A percentile compares a stretch with the other conserved stretches of the same genome.
phyloP scores from a whole-genome alignment of 2,797 vertebrate species.

The Percopsis omiscomaycus region DNA sequence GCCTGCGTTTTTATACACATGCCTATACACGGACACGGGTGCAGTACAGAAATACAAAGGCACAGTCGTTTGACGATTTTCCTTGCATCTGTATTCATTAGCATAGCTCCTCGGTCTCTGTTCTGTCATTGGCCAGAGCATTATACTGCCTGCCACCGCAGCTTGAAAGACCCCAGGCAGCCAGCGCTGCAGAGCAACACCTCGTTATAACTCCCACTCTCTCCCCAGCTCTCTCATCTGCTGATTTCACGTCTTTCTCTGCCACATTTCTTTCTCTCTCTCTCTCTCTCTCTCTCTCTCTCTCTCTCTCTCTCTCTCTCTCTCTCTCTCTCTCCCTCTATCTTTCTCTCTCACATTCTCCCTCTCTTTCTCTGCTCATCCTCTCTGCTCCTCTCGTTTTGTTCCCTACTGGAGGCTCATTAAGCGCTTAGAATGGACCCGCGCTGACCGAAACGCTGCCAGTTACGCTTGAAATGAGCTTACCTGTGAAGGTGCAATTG shows the following conservation, averaged over 20 bases:
- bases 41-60: not conserved
- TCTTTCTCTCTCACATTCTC: constrained; percentile 19
- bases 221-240: not conserved
- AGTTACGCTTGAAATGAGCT: constrained; percentile 31
- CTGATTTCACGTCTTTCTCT: not conserved
- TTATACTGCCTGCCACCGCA: constrained; percentile 17
- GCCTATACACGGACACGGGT: not conserved
- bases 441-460: constrained; percentile 44
- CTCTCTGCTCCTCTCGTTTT: constrained; percentile 40
- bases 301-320: not conserved
- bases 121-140: constrained; percentile 32
- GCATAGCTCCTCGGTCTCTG: constrained; percentile 15
- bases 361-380: not conserved
- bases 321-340: not conserved
- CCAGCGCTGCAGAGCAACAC: constrained; percentile 33
- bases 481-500: constrained; percentile 24
- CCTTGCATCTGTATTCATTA: constrained; percentile 27
- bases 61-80: constrained; percentile 26
- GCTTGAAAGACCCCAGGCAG: constrained; percentile 31
- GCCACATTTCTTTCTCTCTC: not conserved
- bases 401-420: constrained; percentile 52
- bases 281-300: constrained; percentile 1
- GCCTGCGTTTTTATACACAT: not conserved
- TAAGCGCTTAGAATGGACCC: constrained; percentile 55
- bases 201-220: constrained; percentile 37